Evolutionary conservation across 2,888 invertebrate species (phyloP), one percentile per base, ranked within the genome.

Genomic region (Trissolcus japonicus): DNA sequence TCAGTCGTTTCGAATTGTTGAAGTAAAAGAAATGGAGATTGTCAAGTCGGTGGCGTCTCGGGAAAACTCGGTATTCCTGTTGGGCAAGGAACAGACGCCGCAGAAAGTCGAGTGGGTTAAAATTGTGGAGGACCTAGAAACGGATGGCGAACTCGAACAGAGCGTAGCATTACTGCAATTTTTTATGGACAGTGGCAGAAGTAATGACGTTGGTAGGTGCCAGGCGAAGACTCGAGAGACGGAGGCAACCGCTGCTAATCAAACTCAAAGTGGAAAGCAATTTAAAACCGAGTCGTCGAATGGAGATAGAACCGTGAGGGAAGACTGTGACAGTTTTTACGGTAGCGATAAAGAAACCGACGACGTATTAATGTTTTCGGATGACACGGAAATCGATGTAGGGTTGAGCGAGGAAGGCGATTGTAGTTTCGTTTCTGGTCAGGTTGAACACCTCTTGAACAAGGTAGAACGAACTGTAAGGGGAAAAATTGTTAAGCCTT

Each of bases 1-100:
- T 63, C 79, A 83, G 53, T 89, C 90, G 6, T 91, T 92, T 61
- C 92, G 91, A 80, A 90, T 94, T 79, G 94, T 94, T 13, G 94
- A 92, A 83, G 92, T 95, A 0, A 92, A 91, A 79, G 94, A 92
- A 83, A 92, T 91, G 83, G 94, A 94, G 87, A 93, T 95, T 59
- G 89, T 92, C 0, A 93, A 93, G 84, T 92, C 93, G 14, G 91
- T 92, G 72, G 92, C 94, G 80, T 90, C 91, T 4, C 90, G 90
- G 13, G 87, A 87, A 41, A 88, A 89, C 75, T 87, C 88, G 57
- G 86, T 88, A 16, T 83, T 89, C 14, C 75, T 89, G 35, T 84
- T 87, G 61, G 85, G 84, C 63, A 86, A 85, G 48, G 86, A 83
- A 65, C 83, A 86, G 55, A 80, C 83, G 79, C 90, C 90, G 6